Evolutionary conservation across 37 sponge, comb jelly and placozoan genomes (phyloP).

Genomic region (Chondrilla cf. caribensis): DNA sequence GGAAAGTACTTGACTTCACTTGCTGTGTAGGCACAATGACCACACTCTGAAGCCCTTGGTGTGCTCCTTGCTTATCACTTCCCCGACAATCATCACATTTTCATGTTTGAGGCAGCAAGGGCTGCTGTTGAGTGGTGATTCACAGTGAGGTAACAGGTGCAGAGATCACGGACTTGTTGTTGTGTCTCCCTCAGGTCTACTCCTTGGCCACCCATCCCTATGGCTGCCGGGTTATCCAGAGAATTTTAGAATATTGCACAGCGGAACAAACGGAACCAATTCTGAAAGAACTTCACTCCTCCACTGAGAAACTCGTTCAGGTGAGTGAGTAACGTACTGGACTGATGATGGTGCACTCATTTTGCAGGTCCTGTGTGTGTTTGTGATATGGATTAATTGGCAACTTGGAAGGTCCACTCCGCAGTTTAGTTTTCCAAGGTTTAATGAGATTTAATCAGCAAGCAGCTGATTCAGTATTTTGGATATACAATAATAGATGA

Average conservation of each 20-base stretch:
- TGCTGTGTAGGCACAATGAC: too few species aligned
- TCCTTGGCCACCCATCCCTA: conserved; percentile 88
- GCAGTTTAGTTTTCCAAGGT: too few species aligned
- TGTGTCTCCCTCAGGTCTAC: conserved; percentile 48
- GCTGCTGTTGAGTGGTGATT: too few species aligned
- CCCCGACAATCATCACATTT: neutral
- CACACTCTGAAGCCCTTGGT: neutral
- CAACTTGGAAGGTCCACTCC: too few species aligned
- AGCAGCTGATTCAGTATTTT: too few species aligned
- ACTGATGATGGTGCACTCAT: conserved; percentile 40
- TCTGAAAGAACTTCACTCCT: conserved; percentile 72
- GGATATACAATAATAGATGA: too few species aligned
- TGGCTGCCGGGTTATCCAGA: conserved; percentile 96
- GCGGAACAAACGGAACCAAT: conserved; percentile 71
- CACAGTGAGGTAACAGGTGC: too few species aligned
- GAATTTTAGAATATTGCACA: conserved; percentile 88
- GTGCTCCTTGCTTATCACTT: neutral
- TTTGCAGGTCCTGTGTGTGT: neutral
- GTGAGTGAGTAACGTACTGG: conserved; percentile 28
- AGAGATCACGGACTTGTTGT: neutral
- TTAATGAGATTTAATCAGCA: too few species aligned
- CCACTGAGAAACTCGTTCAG: conserved; percentile 73
- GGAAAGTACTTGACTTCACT: too few species aligned
- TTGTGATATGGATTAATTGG: too few species aligned
- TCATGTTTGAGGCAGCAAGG: too few species aligned